Evolutionary conservation across 2,113 vertebrate genomes (phyloP), one percentile per base, ranked within the genome.

Genomic region (Osmerus mordax): DNA sequence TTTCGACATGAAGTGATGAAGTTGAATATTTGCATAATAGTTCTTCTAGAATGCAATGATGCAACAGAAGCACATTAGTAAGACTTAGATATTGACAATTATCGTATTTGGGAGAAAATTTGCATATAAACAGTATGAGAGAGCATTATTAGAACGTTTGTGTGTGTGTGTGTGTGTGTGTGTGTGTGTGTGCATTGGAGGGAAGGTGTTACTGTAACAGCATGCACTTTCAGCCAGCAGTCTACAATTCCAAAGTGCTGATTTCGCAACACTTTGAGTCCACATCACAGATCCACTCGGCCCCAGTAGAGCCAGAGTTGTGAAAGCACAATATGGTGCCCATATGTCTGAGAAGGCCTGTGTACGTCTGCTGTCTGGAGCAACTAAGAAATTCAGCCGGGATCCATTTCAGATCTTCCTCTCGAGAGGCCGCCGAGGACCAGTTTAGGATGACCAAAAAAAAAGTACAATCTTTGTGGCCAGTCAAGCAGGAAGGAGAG

Each of bases 301-400:
- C 73, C 67, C 66, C 76, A 70, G 72, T 75, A 36, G 55, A 15
- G 76, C 78, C 29, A 32, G 29, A 64, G 63, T 76, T 77, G 15
- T 28, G 25, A 25, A 72, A 41, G 74, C 62, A 71, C 80, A 85
- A 84, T 78, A 82, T 85, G 78, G 77, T 69, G 75, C 71, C 80
- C 86, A 81, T 81, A 81, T 83, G 81, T 73, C 75, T n/a, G 14
- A 52, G 72, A 86, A 76, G 75, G 62, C 67, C 71, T 82, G 74
- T 79, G 84, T 78, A 85, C 79, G 71, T 82, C 55, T 71, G 62
- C 15, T 23, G 74, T 66, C 14, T n/a, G 18, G 69, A 51, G 41
- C 21, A 62, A 54, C 59, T 29, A 11, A 53, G 62, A 76, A 18
- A 2, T n/a, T 4, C 53, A 67, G 73, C 78, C 29, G 21, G 67